phyloP scores from a whole-genome alignment of 1,140 invertebrate genomes.

The Luehdorfia chinensis region DNA sequence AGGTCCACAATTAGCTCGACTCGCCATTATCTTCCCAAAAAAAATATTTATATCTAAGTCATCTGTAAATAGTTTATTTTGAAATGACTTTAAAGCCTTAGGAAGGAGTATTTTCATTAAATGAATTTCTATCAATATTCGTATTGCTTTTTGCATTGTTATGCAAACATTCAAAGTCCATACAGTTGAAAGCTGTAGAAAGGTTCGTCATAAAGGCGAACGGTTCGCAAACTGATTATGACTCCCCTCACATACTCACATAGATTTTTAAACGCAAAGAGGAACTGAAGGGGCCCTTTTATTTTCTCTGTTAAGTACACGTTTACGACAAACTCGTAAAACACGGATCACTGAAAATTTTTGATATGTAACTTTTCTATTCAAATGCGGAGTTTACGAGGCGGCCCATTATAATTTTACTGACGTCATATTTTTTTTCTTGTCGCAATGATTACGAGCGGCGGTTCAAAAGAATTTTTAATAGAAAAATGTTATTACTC shows the following conservation, averaged over 20 bases:
- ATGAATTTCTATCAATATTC: too few relatives aligned
- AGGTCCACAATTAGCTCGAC: too few relatives aligned
- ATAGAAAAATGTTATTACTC: slow-evolving; percentile 66
- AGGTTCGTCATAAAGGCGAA: slow-evolving; percentile 24
- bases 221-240: slow-evolving; percentile 52
- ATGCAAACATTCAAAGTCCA: neutral
- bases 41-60: too few relatives aligned
- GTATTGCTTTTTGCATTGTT: too few relatives aligned
- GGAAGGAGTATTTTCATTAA: too few relatives aligned
- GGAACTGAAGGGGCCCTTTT: slow-evolving; percentile 54
- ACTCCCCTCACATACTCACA: slow-evolving; percentile 55
- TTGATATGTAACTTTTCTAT: slow-evolving; percentile 77
- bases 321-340: slow-evolving; percentile 75
- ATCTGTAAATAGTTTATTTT: too few relatives aligned
- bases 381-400: slow-evolving; percentile 73
- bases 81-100: too few relatives aligned
- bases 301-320: slow-evolving; percentile 71
- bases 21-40: too few relatives aligned
- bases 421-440: slow-evolving; percentile 66
- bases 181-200: slow-evolving; percentile 23
- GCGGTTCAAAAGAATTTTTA: slow-evolving; percentile 65
- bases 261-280: slow-evolving; percentile 64
- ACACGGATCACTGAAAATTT: slow-evolving; percentile 76
- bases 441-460: slow-evolving; percentile 56
- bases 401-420: slow-evolving; percentile 70